Percentiles rank a stretch among this genome's conserved stretches.
Evolutionary conservation across 2,888 invertebrate species (phyloP).

Genomic region (Dorcus parallelipipedus): DNA sequence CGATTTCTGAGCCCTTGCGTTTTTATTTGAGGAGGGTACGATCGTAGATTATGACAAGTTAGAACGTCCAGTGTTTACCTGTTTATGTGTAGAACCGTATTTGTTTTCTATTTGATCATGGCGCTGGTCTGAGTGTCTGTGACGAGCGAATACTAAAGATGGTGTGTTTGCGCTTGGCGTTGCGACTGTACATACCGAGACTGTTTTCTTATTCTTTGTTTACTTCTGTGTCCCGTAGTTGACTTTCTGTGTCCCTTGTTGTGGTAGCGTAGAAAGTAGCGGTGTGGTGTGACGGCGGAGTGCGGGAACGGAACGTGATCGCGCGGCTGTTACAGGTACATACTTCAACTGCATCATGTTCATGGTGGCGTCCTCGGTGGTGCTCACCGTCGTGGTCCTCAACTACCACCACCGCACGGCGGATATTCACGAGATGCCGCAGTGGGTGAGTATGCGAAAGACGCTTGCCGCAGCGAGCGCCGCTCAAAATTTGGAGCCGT

Average conservation of each 20-base stretch:
- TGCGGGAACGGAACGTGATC: conserved; percentile 22
- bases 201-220: conserved; percentile 22
- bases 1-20: conserved; percentile 39
- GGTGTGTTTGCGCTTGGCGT: conserved; percentile 44
- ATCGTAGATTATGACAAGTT: conserved; percentile 41
- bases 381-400: conserved; percentile 92
- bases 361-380: conserved; percentile 98
- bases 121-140: conserved; percentile 33
- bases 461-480: no score
- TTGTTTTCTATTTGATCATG: conserved; percentile 24
- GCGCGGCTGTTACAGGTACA: conserved; percentile 61
- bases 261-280: conserved; percentile 17
- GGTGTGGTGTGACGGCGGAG: conserved; percentile 14
- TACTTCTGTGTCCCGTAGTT: conserved; percentile 14
- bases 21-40: conserved; percentile 49
- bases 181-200: conserved; percentile 37
- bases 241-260: conserved; percentile 14
- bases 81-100: conserved; percentile 37
- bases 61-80: conserved; percentile 36
- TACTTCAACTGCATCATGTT: conserved; percentile 99
- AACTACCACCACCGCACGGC: conserved; percentile 97
- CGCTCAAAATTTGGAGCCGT: conserved; percentile 1
- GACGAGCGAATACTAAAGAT: conserved; percentile 38
- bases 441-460: conserved; percentile 72
- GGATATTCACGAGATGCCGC: conserved; percentile 95